phyloP scores from a whole-genome alignment of 1,140 invertebrate genomes.

The Amyelois transitella region DNA sequence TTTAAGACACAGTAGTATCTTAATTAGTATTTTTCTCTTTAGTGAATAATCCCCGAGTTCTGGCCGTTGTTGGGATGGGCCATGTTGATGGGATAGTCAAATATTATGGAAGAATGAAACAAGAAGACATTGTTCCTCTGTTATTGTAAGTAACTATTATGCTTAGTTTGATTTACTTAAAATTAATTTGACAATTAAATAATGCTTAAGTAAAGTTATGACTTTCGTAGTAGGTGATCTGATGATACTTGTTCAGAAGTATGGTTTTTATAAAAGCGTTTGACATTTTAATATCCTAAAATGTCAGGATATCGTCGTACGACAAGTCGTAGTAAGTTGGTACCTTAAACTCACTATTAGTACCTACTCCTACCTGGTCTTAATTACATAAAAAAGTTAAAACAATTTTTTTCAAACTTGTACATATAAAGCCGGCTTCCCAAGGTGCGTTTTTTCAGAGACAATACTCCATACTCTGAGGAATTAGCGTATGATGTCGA shows the following conservation, averaged over 20 bases:
- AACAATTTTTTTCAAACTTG: neutral
- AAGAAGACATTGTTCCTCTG: conserved; percentile 59
- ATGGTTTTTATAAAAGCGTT: no score
- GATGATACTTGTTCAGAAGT: no score
- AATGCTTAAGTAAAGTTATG: neutral
- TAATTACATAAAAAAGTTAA: no score
- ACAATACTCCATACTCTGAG: neutral
- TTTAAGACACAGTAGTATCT: neutral
- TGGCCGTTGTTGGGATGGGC: conserved; percentile 95
- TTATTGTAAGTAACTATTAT: conserved; percentile 42
- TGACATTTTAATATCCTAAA: no score
- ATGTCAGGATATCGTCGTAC: no score
- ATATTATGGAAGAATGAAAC: conserved; percentile 85
- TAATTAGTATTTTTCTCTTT: conserved; percentile 8
- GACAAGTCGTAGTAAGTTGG: no score
- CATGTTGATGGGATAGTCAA: conserved; percentile 89
- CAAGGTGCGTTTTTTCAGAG: neutral
- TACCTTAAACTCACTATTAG: no score
- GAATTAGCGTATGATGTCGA: neutral
- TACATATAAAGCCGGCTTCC: neutral
- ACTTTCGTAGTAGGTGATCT: neutral
- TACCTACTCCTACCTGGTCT: no score
- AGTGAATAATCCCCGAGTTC: conserved; percentile 76
- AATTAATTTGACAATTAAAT: neutral
- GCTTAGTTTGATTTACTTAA: neutral